Conservation (phyloP, 2,113 vertebrate species). For the Antigone vipio region DNA sequence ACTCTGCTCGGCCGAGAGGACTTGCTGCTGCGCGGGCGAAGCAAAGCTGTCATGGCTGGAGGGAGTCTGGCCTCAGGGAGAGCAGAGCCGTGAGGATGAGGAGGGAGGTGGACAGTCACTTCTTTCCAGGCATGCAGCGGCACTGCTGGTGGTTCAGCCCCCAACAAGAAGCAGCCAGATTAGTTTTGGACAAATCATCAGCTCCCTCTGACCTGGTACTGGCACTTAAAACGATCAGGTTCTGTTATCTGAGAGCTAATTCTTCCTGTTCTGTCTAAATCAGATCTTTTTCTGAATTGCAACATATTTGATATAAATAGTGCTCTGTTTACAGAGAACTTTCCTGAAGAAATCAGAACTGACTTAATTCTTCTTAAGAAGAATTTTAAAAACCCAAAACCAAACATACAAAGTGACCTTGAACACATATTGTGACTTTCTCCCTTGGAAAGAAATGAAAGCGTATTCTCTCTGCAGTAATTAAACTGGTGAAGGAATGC, state of each 20-base stretch:
- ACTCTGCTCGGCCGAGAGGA: rapidly evolving
- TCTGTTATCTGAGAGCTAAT: background rate
- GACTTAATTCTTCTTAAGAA: background rate
- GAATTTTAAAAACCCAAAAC: background rate
- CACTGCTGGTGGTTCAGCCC: background rate
- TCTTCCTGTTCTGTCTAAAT: background rate
- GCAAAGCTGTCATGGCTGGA: background rate
- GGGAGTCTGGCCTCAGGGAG: too few species aligned
- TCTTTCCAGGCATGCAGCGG: background rate
- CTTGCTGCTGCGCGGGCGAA: rapidly evolving
- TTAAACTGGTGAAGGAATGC: background rate
- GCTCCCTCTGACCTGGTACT: background rate
- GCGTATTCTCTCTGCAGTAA: background rate
- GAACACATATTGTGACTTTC: background rate
- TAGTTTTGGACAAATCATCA: background rate
- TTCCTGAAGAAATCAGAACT: background rate
- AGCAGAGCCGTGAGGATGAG: background rate
- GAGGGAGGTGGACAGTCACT: background rate
- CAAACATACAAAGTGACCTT: background rate
- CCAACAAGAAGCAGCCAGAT: background rate
- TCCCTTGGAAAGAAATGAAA: background rate
- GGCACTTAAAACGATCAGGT: background rate
- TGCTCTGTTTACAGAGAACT: background rate
- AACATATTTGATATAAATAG: background rate
- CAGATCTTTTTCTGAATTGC: background rate